Conservation (phyloP, 2,888 invertebrate genomes). For the Neoscelio sp. region DNA sequence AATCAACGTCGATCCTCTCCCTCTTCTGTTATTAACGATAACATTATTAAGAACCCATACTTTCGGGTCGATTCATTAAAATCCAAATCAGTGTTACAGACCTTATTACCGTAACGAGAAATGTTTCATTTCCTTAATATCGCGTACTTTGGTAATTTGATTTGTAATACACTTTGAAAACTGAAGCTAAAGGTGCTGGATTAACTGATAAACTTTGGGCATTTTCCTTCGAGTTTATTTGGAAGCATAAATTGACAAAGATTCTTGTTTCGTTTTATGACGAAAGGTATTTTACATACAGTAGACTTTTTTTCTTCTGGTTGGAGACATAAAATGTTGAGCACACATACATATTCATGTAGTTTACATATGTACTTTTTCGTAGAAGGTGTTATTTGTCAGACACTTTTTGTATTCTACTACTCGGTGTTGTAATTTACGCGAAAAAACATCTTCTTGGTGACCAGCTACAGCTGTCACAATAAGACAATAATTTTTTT, state of each 20-base stretch:
- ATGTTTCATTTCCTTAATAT: no score
- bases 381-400: constrained; percentile 10
- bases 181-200: no score
- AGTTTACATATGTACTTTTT: constrained; percentile 14
- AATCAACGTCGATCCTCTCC: constrained; percentile 43
- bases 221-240: no score
- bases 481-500: background rate
- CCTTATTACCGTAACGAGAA: background rate
- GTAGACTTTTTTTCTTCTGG: background rate
- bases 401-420: background rate
- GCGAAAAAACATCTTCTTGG: constrained; percentile 8
- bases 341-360: constrained; percentile 9
- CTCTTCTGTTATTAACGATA: constrained; percentile 35
- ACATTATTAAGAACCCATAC: constrained; percentile 35
- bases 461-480: constrained; percentile 16
- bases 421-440: background rate
- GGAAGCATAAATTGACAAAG: no score
- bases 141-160: no score
- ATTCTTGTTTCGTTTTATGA: background rate
- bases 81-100: constrained; percentile 38
- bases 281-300: background rate
- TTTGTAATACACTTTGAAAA: no score
- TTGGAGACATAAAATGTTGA: constrained; percentile 8
- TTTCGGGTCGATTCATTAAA: constrained; percentile 34
- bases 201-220: no score